Evolutionary conservation across 2,888 invertebrate species (phyloP).

Genomic region (Lapara coniferarum): DNA sequence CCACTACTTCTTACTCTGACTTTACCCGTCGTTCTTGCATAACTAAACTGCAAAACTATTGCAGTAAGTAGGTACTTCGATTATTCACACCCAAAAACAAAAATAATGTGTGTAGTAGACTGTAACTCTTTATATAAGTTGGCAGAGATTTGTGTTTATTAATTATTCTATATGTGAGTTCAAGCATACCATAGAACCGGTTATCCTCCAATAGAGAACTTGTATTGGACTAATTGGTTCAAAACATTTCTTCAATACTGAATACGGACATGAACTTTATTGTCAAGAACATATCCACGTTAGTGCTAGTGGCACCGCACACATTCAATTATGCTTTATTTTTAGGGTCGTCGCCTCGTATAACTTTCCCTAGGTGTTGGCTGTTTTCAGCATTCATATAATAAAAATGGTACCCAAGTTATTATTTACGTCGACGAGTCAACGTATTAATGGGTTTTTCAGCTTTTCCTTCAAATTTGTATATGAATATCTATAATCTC

Average conservation of each 20-base stretch:
- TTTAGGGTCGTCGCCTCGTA: slow-evolving; percentile 28
- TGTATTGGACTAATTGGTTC: neutral
- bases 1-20: neutral
- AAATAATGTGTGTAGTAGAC: neutral
- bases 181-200: neutral
- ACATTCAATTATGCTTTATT: slow-evolving; percentile 35
- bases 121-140: neutral
- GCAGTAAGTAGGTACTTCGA: neutral
- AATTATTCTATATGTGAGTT: slow-evolving; percentile 5
- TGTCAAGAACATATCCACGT: neutral
- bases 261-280: no score
- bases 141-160: neutral
- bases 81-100: neutral
- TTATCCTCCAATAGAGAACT: neutral
- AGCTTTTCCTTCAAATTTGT: no score
- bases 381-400: neutral
- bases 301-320: slow-evolving; percentile 33
- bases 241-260: neutral
- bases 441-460: no score
- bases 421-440: neutral
- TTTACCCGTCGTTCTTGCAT: slow-evolving; percentile 31
- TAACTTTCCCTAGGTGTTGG: slow-evolving; percentile 7
- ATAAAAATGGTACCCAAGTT: neutral
- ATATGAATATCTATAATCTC: no score
- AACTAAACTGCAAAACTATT: slow-evolving; percentile 29